Evolutionary conservation across 2,113 vertebrate genomes (phyloP).

Genomic region (Acrocephalus arundinaceus): DNA sequence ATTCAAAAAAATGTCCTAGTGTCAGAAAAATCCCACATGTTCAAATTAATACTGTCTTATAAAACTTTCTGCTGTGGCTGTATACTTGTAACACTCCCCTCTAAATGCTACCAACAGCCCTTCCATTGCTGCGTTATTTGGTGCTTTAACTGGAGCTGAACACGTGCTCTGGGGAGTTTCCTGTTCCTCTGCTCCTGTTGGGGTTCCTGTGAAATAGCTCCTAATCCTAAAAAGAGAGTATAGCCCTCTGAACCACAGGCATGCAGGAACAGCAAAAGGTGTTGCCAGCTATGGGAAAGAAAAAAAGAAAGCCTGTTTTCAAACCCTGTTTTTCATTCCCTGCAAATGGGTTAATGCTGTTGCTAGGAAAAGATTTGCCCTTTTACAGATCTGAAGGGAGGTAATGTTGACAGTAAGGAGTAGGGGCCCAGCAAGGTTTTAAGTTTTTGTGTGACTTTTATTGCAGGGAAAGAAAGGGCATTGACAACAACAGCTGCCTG

Average conservation of each 20-base stretch:
- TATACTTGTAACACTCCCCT: background rate
- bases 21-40: background rate
- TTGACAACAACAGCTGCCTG: slow-evolving; percentile 64
- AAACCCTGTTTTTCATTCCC: background rate
- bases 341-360: slow-evolving; percentile 31
- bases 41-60: background rate
- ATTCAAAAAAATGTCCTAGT: background rate
- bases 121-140: background rate
- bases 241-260: background rate
- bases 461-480: slow-evolving; percentile 43
- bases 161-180: fast-evolving
- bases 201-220: background rate
- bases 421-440: slow-evolving; percentile 39
- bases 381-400: slow-evolving; percentile 29
- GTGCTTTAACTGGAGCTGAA: background rate
- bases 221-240: background rate
- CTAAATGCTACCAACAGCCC: background rate
- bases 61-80: background rate
- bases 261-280: background rate
- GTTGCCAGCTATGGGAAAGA: background rate
- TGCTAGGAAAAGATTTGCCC: slow-evolving; percentile 52
- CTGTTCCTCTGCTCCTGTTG: background rate
- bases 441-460: slow-evolving; percentile 56
- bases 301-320: background rate
- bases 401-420: slow-evolving; percentile 49